Percentiles rank a stretch among this genome's conserved stretches.
Conservation (phyloP, 2,888 invertebrate species). For the Tyria jacobaeae region DNA sequence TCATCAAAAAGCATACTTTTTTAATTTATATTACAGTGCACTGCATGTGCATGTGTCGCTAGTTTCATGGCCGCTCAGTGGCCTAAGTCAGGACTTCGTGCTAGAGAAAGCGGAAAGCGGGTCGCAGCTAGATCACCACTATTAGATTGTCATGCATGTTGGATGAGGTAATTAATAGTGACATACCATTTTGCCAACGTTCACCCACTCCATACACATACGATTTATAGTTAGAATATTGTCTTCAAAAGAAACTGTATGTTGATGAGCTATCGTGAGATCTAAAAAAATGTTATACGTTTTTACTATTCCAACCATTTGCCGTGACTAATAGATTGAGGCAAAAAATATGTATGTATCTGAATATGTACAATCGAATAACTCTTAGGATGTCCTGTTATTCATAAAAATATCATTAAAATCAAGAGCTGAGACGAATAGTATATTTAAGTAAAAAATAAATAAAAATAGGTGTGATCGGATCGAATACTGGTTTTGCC, state of each 20-base stretch:
- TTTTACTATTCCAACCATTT: no score
- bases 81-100: constrained; percentile 76
- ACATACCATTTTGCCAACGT: constrained; percentile 70
- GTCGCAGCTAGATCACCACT: constrained; percentile 79
- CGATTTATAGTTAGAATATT: constrained; percentile 19
- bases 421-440: no score
- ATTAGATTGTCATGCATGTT: constrained; percentile 85
- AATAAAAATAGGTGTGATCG: no score
- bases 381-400: no score
- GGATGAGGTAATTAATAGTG: constrained; percentile 83
- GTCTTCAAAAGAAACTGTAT: no score
- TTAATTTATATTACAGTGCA: neutral
- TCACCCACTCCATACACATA: constrained; percentile 31
- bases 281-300: no score
- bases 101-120: constrained; percentile 84
- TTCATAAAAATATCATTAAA: no score
- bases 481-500: no score
- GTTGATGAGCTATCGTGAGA: neutral
- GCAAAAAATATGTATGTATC: no score
- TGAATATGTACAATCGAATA: no score
- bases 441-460: no score
- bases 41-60: constrained; percentile 27
- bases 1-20: neutral
- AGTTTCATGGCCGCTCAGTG: constrained; percentile 56
- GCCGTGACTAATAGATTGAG: no score